A percentile compares a stretch with the other conserved stretches of the same genome.
phyloP scores from a whole-genome alignment of 2,888 invertebrate species.

The Augiades crinisus region DNA sequence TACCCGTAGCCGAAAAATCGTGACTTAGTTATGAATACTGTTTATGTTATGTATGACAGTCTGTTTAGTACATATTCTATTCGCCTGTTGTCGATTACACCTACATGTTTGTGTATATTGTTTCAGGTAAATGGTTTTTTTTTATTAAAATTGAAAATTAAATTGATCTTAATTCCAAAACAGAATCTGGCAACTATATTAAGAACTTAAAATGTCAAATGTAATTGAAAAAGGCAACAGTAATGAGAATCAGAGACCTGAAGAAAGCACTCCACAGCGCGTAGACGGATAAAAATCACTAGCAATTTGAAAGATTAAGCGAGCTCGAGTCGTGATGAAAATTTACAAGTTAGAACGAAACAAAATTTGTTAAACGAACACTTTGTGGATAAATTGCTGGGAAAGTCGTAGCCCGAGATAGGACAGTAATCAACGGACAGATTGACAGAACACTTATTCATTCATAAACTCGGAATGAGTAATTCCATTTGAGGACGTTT shows the following conservation, averaged over 20 bases:
- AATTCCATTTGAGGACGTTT: background rate
- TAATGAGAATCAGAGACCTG: background rate
- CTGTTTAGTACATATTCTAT: no score
- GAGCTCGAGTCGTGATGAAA: conserved; percentile 10
- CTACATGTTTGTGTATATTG: no score
- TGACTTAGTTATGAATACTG: no score
- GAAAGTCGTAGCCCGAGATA: conserved; percentile 5
- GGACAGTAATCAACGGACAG: conserved; percentile 16
- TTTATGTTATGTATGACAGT: no score
- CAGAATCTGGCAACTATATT: background rate
- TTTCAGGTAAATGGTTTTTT: no score
- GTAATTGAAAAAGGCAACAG: background rate
- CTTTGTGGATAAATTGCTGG: conserved; percentile 2
- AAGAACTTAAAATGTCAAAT: background rate
- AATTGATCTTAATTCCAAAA: no score
- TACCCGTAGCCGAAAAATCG: no score
- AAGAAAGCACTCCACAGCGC: background rate
- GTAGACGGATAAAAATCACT: conserved; percentile 12
- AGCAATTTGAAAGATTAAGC: conserved; percentile 13
- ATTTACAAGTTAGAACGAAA: conserved; percentile 16
- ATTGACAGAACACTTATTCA: conserved; percentile 14
- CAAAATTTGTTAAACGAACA: conserved; percentile 9
- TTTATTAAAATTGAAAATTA: no score
- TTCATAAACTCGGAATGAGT: conserved; percentile 3
- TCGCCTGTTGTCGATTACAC: no score